Evolutionary conservation across 2,888 invertebrate species (phyloP).

Genomic region (Eupithecia subfuscata): DNA sequence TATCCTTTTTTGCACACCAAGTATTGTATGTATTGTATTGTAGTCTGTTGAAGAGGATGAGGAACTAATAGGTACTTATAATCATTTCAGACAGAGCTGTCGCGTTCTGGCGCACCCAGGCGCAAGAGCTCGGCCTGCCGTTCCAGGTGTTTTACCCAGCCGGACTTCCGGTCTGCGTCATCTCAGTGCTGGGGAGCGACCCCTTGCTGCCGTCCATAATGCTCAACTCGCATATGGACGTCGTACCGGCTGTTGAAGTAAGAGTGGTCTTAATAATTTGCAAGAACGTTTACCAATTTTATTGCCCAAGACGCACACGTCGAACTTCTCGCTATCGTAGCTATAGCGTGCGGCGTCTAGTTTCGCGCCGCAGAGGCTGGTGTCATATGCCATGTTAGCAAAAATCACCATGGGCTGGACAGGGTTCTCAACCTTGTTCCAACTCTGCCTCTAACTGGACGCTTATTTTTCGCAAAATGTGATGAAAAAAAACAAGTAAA

Average conservation of each 20-base stretch:
- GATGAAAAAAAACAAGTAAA: not conserved
- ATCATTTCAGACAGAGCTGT: slow-evolving; percentile 85
- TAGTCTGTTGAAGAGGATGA: too few species aligned
- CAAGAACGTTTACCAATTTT: too few species aligned
- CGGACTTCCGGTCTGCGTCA: slow-evolving; percentile 70
- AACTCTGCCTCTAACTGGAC: too few species aligned
- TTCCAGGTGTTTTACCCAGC: slow-evolving; percentile 81
- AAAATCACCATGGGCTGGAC: not conserved
- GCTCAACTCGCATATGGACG: slow-evolving; percentile 97
- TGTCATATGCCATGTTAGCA: not conserved
- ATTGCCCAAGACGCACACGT: not conserved
- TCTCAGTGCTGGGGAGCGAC: slow-evolving; percentile 91
- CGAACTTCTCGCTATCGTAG: not conserved
- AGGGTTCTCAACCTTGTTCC: too few species aligned
- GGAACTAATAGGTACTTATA: not conserved
- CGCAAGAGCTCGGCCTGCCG: slow-evolving; percentile 86
- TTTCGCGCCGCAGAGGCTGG: not conserved
- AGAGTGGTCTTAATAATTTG: slow-evolving; percentile 49
- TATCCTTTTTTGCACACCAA: too few species aligned
- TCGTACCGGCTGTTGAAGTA: slow-evolving; percentile 94
- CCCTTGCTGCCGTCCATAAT: slow-evolving; percentile 89
- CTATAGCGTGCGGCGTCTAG: not conserved
- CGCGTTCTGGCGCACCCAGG: slow-evolving; percentile 88
- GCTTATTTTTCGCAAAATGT: too few species aligned
- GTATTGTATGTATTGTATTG: too few species aligned